These are phyloP conservation scores for Rattus rattus DNA, from an alignment of 2,113 vertebrate species.

Conservation along the genomic window DNA sequence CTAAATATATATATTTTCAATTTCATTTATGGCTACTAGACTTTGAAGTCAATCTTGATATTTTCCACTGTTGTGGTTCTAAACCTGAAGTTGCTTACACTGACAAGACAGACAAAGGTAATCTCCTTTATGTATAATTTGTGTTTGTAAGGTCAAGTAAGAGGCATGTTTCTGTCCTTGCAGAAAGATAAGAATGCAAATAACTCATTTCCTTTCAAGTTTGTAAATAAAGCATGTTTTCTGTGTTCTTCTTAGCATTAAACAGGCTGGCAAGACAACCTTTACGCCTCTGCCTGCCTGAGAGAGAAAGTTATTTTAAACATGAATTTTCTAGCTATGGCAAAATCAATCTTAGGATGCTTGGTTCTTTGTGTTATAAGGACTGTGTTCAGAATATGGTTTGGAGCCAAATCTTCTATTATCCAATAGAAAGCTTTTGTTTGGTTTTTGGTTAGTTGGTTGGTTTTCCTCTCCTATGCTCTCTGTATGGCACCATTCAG, in stretches of 20 bases:
- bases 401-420: neutral
- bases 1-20: neutral
- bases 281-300: neutral
- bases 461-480: too few species aligned
- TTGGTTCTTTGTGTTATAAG: neutral
- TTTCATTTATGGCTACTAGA: neutral
- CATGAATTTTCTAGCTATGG: neutral
- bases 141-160: slow-evolving; percentile 59
- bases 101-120: slow-evolving; percentile 41
- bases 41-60: slow-evolving; percentile 50
- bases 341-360: neutral
- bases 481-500: neutral
- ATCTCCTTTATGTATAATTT: slow-evolving; percentile 36
- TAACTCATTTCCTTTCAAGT: slow-evolving; percentile 38
- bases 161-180: slow-evolving; percentile 4
- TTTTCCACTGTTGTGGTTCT: slow-evolving; percentile 27
- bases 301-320: neutral
- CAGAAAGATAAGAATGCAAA: slow-evolving; percentile 65
- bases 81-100: neutral
- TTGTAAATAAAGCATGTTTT: slow-evolving; percentile 56
- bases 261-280: slow-evolving; percentile 46
- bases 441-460: neutral
- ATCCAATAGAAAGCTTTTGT: neutral
- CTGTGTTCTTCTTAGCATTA: slow-evolving; percentile 8
- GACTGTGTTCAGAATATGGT: neutral